Evolutionary conservation across 2,113 vertebrate genomes (phyloP), one percentile per base, ranked within the genome.

Genomic region (Cricetomys ansorgei): DNA sequence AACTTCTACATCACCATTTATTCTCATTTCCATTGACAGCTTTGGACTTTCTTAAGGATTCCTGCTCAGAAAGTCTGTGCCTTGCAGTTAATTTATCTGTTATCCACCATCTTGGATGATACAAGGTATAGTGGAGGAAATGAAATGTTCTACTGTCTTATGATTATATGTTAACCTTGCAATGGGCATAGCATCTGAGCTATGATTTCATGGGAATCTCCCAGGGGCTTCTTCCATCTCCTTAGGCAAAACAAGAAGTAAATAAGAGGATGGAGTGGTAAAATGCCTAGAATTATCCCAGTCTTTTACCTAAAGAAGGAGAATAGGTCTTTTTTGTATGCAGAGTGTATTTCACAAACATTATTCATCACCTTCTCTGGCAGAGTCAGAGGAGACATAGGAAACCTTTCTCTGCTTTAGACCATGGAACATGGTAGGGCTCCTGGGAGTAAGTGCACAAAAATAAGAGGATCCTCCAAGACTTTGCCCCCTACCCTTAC

Each of bases 181-280:
- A 29, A 43, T 81, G 37, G 37, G 37, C 53, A 25, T 59, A 23
- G 21, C 55, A 64, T 7, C 55, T 64, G 40, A 84, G 57, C 81
- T 45, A 45, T 45, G 81, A 43, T 37, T 10, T 84, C 40, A 40
- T 16, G 27, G 40, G 15, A 64, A 16, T 64, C 40, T 64, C 25
- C 45, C 40, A 43, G 15, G 31, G 25, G 7, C 8, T 19, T 64
- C 57, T 64, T 31, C 27, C 7, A 45, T 45, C 40, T 84, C 15
- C 1, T 64, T 31, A 62, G 81, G 57, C 25, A 43, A 45, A 84
- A 45, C 27, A 84, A 64, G 37, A 59, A 40, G 37, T 40, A 81
- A 40, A 40, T 6, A 59, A 8, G 25, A 27, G 7, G 27, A 17
- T 2, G 29, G 4, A 45, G n/a, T 27, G 0, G 25, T 19, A 0